Percentiles rank a stretch among this genome's conserved stretches.
Conservation (phyloP, 2,888 invertebrate species). For the Esperia sulphurella region DNA sequence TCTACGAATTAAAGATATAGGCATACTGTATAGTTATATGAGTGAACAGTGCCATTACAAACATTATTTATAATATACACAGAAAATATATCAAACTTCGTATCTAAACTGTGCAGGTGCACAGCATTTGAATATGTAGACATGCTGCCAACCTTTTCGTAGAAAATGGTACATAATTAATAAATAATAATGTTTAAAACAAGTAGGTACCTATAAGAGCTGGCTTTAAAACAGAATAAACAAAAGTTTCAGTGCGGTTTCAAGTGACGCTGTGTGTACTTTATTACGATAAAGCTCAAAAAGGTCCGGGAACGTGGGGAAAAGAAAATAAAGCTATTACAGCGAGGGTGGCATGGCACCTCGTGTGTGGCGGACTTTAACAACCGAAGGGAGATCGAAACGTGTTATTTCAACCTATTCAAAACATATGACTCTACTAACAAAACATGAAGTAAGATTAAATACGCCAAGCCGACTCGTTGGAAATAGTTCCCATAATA, state of each 20-base stretch:
- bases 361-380: constrained; percentile 44
- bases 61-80: too few relatives aligned
- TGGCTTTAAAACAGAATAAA: constrained; percentile 25
- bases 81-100: too few relatives aligned
- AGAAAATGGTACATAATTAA: neutral
- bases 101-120: too few relatives aligned
- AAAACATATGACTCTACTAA: neutral
- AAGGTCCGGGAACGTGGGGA: constrained; percentile 30
- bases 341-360: constrained; percentile 31
- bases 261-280: constrained; percentile 26
- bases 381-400: constrained; percentile 29
- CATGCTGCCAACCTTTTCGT: too few relatives aligned
- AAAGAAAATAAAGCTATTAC: constrained; percentile 43
- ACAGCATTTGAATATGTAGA: too few relatives aligned
- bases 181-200: neutral
- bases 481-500: constrained; percentile 25
- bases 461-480: neutral
- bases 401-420: constrained; percentile 41
- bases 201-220: constrained; percentile 17
- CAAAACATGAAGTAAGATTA: neutral
- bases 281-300: constrained; percentile 30
- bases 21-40: too few relatives aligned
- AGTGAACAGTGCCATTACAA: too few relatives aligned
- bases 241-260: constrained; percentile 25
- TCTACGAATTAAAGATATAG: too few relatives aligned